phyloP scores from a whole-genome alignment of 2,797 vertebrate genomes.

The Dipus sagitta region DNA sequence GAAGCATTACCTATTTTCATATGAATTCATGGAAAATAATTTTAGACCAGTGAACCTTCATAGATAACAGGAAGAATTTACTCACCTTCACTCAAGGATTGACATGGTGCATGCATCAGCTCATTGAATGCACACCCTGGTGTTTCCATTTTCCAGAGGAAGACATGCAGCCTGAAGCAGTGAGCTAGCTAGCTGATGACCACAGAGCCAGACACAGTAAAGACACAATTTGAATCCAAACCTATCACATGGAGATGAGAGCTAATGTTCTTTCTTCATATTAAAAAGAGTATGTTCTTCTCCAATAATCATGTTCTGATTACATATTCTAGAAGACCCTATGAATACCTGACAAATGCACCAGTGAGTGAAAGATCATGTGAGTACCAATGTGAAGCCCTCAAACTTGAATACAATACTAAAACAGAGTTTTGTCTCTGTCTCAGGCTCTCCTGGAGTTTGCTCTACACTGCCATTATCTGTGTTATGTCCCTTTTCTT shows the following conservation, averaged over 20 bases:
- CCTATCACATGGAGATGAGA: too few species aligned
- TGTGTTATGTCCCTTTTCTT: slow-evolving; percentile 90
- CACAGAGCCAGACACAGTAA: not conserved
- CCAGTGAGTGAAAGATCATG: too few species aligned
- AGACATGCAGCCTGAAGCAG: too few species aligned
- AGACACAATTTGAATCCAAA: not conserved
- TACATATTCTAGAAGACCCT: not conserved
- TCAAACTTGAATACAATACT: not conserved
- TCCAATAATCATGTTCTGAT: not conserved
- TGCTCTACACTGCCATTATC: slow-evolving; percentile 90
- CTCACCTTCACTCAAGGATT: too few species aligned
- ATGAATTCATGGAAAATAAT: not conserved
- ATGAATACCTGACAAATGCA: too few species aligned
- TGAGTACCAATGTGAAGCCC: not conserved
- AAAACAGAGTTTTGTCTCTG: slow-evolving; percentile 11
- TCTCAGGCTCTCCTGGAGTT: slow-evolving; percentile 92
- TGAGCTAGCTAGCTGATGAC: too few species aligned
- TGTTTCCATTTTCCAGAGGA: too few species aligned
- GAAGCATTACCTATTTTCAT: not conserved
- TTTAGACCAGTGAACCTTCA: not conserved
- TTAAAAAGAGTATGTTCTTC: not conserved
- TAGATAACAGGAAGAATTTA: not conserved
- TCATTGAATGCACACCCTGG: too few species aligned
- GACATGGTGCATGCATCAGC: too few species aligned
- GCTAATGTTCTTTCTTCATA: not conserved